phyloP scores from a whole-genome alignment of 1,140 invertebrate genomes.

The Parapsyche elsis region DNA sequence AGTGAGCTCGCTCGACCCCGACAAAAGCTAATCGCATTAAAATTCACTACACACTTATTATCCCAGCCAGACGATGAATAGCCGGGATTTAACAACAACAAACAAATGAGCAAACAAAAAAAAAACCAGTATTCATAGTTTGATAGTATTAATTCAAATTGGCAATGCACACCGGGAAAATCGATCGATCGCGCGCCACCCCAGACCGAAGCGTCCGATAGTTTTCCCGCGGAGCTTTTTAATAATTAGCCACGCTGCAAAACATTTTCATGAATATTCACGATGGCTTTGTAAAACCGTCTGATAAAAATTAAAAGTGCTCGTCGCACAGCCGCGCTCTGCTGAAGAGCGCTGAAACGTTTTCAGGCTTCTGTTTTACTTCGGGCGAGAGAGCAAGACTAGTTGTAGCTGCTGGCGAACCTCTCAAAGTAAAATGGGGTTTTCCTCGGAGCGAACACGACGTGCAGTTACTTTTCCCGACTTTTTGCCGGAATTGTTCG shows the following conservation, averaged over 20 bases:
- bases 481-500: neutral
- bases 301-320: conserved; percentile 46
- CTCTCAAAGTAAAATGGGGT: conserved; percentile 46
- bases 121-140: conserved; percentile 36
- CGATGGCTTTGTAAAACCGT: conserved; percentile 45
- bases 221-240: conserved; percentile 49
- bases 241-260: conserved; percentile 53
- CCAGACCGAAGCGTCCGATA: conserved; percentile 44
- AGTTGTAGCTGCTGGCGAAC: neutral
- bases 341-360: conserved; percentile 40
- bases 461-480: neutral
- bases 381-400: neutral
- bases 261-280: conserved; percentile 55
- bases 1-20: neutral
- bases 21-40: conserved; percentile 29
- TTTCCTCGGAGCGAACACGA: conserved; percentile 13
- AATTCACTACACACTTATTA: conserved; percentile 32
- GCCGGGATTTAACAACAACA: neutral
- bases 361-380: conserved; percentile 35
- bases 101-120: neutral
- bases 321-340: neutral
- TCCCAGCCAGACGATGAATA: neutral
- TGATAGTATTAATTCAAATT: conserved; percentile 45
- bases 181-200: neutral
- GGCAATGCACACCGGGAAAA: conserved; percentile 33